These are phyloP conservation scores for Noctua pronuba DNA, from an alignment of 2,888 invertebrate genomes.

Conservation along the genomic window DNA sequence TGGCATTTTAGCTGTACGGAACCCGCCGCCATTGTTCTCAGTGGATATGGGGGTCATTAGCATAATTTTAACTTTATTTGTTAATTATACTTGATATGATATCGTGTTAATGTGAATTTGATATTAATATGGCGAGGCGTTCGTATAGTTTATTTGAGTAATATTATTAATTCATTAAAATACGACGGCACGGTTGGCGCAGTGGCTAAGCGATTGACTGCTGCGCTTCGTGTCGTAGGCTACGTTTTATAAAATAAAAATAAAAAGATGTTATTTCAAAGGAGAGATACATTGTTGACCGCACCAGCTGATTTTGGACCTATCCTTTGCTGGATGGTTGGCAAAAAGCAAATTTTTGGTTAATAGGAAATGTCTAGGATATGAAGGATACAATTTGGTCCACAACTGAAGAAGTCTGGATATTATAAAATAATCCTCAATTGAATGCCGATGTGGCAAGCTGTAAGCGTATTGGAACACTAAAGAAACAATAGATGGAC, in stretches of 20 bases:
- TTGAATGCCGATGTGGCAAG: background rate
- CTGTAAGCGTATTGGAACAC: background rate
- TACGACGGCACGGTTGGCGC: no score
- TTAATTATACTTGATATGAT: constrained; percentile 65
- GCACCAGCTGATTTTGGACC: background rate
- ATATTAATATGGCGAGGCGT: constrained; percentile 28
- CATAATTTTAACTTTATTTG: constrained; percentile 78
- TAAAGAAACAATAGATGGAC: background rate
- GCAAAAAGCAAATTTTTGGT: background rate
- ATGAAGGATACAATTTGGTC: background rate
- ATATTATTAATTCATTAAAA: background rate
- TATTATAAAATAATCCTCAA: background rate
- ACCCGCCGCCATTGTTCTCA: constrained; percentile 72
- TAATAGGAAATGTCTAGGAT: background rate
- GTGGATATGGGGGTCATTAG: constrained; percentile 81
- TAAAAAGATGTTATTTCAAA: background rate
- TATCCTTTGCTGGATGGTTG: background rate
- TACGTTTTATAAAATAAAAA: no score
- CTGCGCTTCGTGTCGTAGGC: no score
- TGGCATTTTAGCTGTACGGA: constrained; percentile 76
- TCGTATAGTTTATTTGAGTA: constrained; percentile 16
- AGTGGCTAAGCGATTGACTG: no score
- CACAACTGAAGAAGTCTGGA: background rate
- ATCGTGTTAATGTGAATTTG: constrained; percentile 46
- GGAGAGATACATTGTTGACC: background rate